These are phyloP conservation scores for Nymphalis urticae DNA, from an alignment of 2,888 invertebrate species.

Conservation along the genomic window DNA sequence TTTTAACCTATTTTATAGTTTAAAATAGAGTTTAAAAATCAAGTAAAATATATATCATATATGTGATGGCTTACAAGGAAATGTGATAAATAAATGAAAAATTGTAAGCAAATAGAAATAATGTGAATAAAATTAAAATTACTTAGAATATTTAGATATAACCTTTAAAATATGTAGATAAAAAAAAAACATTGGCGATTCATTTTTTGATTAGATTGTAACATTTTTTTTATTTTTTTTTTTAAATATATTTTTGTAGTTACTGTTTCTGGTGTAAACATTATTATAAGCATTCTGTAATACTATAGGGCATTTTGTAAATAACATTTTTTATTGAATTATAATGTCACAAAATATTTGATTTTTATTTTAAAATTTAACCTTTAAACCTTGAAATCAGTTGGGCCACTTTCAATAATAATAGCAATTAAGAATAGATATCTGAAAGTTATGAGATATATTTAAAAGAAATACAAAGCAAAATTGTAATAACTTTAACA, in stretches of 20 bases:
- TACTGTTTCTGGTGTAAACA: neutral
- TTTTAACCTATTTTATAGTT: conserved; percentile 30
- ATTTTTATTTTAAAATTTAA: conserved; percentile 5
- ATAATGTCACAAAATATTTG: conserved; percentile 28
- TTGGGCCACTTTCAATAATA: neutral
- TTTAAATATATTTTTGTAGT: neutral
- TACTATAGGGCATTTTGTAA: conserved; percentile 38
- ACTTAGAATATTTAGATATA: neutral
- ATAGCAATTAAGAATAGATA: too few species aligned
- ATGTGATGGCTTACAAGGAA: conserved; percentile 22
- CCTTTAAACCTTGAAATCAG: neutral
- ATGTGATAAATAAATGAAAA: conserved; percentile 32
- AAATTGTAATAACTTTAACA: neutral
- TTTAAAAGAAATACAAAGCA: neutral
- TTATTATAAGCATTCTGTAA: conserved; percentile 4
- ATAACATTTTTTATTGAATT: conserved; percentile 34
- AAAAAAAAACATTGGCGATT: neutral
- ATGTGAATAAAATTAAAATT: neutral
- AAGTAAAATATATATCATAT: conserved; percentile 2
- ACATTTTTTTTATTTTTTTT: too few species aligned
- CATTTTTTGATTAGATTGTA: neutral
- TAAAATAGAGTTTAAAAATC: conserved; percentile 31
- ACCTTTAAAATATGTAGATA: neutral
- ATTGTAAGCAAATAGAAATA: conserved; percentile 23
- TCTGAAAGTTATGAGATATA: neutral